Conservation (phyloP, 2,888 invertebrate species). For the Eudemis profundana region DNA sequence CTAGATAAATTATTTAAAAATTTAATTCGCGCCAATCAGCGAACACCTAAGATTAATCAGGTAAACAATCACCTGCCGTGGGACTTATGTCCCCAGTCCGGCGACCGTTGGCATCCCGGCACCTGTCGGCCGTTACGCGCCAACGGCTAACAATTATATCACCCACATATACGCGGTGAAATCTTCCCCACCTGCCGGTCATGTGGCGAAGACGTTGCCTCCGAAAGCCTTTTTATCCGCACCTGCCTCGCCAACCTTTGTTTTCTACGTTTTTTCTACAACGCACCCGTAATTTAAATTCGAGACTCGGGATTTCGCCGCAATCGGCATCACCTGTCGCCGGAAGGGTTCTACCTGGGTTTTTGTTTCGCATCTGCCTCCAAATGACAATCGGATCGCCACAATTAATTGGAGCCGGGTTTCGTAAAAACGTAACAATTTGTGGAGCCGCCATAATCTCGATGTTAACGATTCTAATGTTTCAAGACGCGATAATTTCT, state of each 20-base stretch:
- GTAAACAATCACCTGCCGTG: slow-evolving; percentile 78
- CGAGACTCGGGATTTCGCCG: slow-evolving; percentile 79
- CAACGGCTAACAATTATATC: slow-evolving; percentile 83
- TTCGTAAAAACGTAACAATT: slow-evolving; percentile 64
- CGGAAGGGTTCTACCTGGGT: slow-evolving; percentile 84
- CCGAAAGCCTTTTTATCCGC: slow-evolving; percentile 60
- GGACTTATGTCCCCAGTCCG: slow-evolving; percentile 80
- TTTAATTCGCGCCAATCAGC: slow-evolving; percentile 50
- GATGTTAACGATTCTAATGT: slow-evolving; percentile 65
- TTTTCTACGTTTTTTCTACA: slow-evolving; percentile 73
- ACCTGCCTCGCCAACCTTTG: slow-evolving; percentile 83
- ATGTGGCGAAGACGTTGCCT: slow-evolving; percentile 84
- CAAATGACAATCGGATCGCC: slow-evolving; percentile 73
- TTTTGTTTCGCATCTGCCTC: slow-evolving; percentile 82
- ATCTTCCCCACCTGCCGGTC: slow-evolving; percentile 83
- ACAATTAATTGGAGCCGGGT: slow-evolving; percentile 69
- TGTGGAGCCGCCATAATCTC: slow-evolving; percentile 58
- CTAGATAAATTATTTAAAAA: slow-evolving; percentile 46
- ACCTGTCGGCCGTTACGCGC: slow-evolving; percentile 85
- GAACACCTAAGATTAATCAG: slow-evolving; percentile 62
- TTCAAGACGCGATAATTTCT: slow-evolving; percentile 55
- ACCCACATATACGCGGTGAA: slow-evolving; percentile 81
- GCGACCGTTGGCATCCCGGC: slow-evolving; percentile 76
- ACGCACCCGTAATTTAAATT: slow-evolving; percentile 81
- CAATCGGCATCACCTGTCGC: slow-evolving; percentile 84